Percentiles rank a stretch among this genome's conserved stretches.
Evolutionary conservation across 1,140 invertebrate genomes (phyloP).

Genomic region (Gonioctena quinquepunctata): DNA sequence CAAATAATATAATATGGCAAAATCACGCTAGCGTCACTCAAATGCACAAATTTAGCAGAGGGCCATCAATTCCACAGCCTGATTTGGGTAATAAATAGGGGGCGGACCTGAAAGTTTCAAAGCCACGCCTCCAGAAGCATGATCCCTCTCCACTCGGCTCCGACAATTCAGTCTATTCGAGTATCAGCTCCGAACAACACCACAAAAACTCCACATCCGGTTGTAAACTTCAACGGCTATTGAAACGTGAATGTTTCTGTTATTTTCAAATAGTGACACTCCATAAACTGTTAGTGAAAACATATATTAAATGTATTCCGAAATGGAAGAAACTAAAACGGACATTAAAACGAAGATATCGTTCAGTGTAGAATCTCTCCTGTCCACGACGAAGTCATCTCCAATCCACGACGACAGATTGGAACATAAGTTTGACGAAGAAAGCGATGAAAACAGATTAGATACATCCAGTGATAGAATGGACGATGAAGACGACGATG

Average conservation of each 20-base stretch:
- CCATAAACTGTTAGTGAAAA: slow-evolving; percentile 8
- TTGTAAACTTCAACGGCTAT: not conserved
- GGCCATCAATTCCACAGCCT: slow-evolving; percentile 43
- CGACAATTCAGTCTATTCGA: slow-evolving; percentile 34
- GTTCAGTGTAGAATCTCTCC: slow-evolving; percentile 54
- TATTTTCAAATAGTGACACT: slow-evolving; percentile 6
- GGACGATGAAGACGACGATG: slow-evolving; percentile 49
- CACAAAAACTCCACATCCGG: slow-evolving; percentile 19
- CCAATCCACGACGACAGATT: slow-evolving; percentile 21
- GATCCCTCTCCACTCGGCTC: slow-evolving; percentile 31
- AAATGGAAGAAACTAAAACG: slow-evolving; percentile 51
- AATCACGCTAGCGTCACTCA: slow-evolving; percentile 42
- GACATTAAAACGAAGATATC: slow-evolving; percentile 53
- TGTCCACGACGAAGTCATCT: slow-evolving; percentile 33
- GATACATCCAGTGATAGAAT: slow-evolving; percentile 39
- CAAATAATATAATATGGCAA: slow-evolving; percentile 51
- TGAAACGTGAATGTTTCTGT: not conserved
- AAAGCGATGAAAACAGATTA: slow-evolving; percentile 32
- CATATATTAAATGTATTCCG: slow-evolving; percentile 26
- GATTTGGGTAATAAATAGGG: slow-evolving; percentile 43
- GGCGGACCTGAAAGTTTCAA: slow-evolving; percentile 27
- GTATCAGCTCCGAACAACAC: slow-evolving; percentile 27
- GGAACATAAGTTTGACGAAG: slow-evolving; percentile 32
- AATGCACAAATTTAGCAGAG: slow-evolving; percentile 35
- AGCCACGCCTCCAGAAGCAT: slow-evolving; percentile 31